These are phyloP conservation scores for Tachypleus tridentatus DNA, from an alignment of 1,140 invertebrate genomes.

Conservation along the genomic window DNA sequence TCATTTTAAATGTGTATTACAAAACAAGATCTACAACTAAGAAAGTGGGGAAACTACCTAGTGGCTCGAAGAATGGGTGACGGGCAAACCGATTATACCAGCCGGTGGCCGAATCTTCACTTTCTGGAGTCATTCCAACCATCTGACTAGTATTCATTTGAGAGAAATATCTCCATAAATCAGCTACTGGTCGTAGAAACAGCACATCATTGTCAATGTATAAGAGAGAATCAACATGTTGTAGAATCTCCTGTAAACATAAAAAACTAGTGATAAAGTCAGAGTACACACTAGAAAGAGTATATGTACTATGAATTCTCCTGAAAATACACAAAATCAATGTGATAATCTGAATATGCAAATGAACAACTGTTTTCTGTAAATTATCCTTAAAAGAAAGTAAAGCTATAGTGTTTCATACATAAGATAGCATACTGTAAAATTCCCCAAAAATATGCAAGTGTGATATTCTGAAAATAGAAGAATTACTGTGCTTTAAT, in stretches of 20 bases:
- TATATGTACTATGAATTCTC: no score
- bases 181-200: slow-evolving; percentile 65
- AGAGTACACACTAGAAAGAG: no score
- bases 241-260: slow-evolving; percentile 51
- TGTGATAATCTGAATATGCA: no score
- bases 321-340: no score
- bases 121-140: slow-evolving; percentile 73
- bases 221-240: slow-evolving; percentile 69
- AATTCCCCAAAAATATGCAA: no score
- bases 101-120: slow-evolving; percentile 77
- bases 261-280: slow-evolving; percentile 20
- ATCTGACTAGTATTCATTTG: slow-evolving; percentile 76
- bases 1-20: no score
- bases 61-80: slow-evolving; percentile 82
- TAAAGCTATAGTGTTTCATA: no score
- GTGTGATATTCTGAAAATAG: no score
- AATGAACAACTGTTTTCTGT: not conserved
- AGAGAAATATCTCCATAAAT: slow-evolving; percentile 68
- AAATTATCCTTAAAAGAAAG: no score
- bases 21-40: no score
- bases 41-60: slow-evolving; percentile 43
- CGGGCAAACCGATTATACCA: slow-evolving; percentile 94
- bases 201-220: slow-evolving; percentile 88
- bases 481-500: no score
- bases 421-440: no score